Percentiles rank a stretch among this genome's conserved stretches.
phyloP scores from a whole-genome alignment of 1,140 invertebrate genomes.

The Probaryconus sp. region DNA sequence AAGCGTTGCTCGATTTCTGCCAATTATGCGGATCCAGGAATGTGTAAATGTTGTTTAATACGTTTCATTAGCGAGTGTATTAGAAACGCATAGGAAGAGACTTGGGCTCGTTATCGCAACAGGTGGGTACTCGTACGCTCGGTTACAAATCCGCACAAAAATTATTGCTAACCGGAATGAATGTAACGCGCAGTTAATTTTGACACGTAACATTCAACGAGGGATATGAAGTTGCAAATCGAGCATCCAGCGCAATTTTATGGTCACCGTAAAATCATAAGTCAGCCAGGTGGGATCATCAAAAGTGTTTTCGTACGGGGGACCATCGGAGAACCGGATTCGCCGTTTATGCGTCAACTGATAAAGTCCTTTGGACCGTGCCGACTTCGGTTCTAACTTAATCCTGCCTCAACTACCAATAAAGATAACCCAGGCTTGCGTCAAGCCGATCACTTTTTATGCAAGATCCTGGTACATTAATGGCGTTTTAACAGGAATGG shows the following conservation, averaged over 20 bases:
- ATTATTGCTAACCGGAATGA: slow-evolving; percentile 17
- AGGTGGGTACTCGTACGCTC: background rate
- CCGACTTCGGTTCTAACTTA: slow-evolving; percentile 38
- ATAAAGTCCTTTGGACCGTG: slow-evolving; percentile 35
- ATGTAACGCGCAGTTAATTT: slow-evolving; percentile 2
- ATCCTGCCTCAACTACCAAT: slow-evolving; percentile 31
- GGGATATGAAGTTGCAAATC: background rate
- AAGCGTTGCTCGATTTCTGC: slow-evolving; percentile 29
- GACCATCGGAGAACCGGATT: slow-evolving; percentile 30
- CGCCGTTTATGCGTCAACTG: slow-evolving; percentile 11
- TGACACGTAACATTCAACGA: background rate
- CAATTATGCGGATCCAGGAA: slow-evolving; percentile 27
- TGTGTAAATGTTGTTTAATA: slow-evolving; percentile 41
- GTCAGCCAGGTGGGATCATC: slow-evolving; percentile 10
- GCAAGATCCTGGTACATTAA: slow-evolving; percentile 33
- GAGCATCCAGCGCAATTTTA: background rate
- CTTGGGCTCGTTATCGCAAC: slow-evolving; percentile 34
- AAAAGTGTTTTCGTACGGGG: slow-evolving; percentile 20
- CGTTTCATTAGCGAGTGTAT: slow-evolving; percentile 30
- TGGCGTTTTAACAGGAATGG: slow-evolving; percentile 28
- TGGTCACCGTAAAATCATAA: slow-evolving; percentile 4
- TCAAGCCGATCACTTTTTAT: slow-evolving; percentile 41
- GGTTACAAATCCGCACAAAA: slow-evolving; percentile 1
- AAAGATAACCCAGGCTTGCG: slow-evolving; percentile 41
- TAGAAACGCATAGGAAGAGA: slow-evolving; percentile 10